These are phyloP conservation scores for Stigmatopora argus DNA, from an alignment of 2,113 vertebrate species.

Conservation along the genomic window DNA sequence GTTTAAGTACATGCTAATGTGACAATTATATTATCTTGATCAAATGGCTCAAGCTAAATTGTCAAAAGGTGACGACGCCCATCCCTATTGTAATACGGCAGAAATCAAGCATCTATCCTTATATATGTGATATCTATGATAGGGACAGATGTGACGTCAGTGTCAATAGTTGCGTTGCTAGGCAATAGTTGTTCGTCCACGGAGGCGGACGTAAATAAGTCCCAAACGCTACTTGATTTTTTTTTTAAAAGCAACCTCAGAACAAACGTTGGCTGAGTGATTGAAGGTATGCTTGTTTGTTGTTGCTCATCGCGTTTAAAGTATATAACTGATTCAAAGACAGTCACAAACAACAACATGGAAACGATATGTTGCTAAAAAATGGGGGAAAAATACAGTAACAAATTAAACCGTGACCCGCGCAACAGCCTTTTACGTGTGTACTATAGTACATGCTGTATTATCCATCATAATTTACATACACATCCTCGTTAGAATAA, in stretches of 20 bases:
- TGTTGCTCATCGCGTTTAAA: neutral
- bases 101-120: too few relatives aligned
- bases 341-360: neutral
- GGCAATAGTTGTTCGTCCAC: constrained; percentile 20
- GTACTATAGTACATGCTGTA: neutral
- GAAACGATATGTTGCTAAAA: neutral
- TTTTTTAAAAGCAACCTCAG: neutral
- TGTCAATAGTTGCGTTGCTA: constrained; percentile 28
- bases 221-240: neutral
- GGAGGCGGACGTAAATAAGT: neutral
- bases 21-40: too few relatives aligned
- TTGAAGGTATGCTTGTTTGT: neutral
- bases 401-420: neutral
- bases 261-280: neutral
- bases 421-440: too few relatives aligned
- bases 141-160: constrained; percentile 52
- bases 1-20: too few relatives aligned
- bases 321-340: neutral
- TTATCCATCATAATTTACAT: neutral
- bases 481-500: too few relatives aligned
- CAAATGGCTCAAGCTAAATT: too few relatives aligned
- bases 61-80: too few relatives aligned
- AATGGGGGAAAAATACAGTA: neutral
- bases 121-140: too few relatives aligned
- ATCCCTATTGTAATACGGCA: too few relatives aligned